Evolutionary conservation across 2,888 invertebrate species (phyloP).

Genomic region (Operophtera brumata): DNA sequence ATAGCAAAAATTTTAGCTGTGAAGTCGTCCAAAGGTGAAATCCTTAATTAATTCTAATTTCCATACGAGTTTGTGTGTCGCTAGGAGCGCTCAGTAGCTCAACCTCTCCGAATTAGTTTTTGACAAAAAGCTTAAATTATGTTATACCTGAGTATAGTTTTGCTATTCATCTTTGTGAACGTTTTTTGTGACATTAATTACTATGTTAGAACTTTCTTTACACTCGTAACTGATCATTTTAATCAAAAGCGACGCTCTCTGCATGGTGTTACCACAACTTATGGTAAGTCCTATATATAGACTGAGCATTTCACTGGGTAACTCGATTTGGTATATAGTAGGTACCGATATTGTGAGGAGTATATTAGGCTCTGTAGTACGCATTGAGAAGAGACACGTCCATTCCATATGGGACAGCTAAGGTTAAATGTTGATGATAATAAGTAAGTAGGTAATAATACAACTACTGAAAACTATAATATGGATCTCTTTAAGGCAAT

Average conservation of each 20-base stretch:
- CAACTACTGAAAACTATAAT: too few relatives aligned
- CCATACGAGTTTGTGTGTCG: conserved; percentile 19
- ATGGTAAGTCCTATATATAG: conserved; percentile 76
- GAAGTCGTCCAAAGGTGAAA: conserved; percentile 16
- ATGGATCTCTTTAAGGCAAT: too few relatives aligned
- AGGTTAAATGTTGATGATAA: too few relatives aligned
- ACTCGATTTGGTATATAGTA: too few relatives aligned
- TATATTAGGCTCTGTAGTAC: too few relatives aligned
- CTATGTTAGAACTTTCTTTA: conserved; percentile 84
- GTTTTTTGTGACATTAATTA: conserved; percentile 86
- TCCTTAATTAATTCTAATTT: conserved; percentile 17
- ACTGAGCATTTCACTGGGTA: too few relatives aligned
- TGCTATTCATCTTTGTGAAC: conserved; percentile 75
- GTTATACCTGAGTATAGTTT: conserved; percentile 40
- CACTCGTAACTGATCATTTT: conserved; percentile 83
- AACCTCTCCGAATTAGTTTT: neutral
- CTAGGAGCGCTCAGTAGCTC: neutral
- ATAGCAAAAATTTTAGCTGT: neutral
- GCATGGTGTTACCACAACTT: conserved; percentile 84
- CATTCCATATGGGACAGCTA: too few relatives aligned
- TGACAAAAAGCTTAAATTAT: conserved; percentile 26
- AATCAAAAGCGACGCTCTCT: conserved; percentile 83
- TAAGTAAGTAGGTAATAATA: too few relatives aligned
- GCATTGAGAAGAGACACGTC: too few relatives aligned
- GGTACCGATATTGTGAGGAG: too few relatives aligned